A percentile compares a stretch with the other conserved stretches of the same genome.
These are phyloP conservation scores for Phoebastria nigripes DNA, from an alignment of 2,797 vertebrate species.

Conservation along the genomic window DNA sequence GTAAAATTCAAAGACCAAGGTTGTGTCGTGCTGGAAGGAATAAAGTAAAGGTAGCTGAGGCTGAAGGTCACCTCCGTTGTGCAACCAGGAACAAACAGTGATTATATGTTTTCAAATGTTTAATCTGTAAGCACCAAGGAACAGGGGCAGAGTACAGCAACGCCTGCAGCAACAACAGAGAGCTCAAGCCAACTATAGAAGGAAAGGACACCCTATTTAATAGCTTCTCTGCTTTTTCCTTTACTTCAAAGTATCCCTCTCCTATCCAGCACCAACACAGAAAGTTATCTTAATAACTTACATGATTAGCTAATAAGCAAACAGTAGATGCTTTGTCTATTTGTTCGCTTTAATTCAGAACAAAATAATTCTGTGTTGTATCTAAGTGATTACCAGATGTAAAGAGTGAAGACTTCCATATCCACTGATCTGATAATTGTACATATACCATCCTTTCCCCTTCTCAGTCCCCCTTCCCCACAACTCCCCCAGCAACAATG, in stretches of 20 bases:
- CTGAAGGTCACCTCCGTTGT: not conserved
- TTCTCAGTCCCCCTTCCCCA: not conserved
- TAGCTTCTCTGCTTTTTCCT: not conserved
- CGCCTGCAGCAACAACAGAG: not conserved
- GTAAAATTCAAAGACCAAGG: not conserved
- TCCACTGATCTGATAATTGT: not conserved
- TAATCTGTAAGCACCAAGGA: not conserved
- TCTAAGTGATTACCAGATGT: not conserved
- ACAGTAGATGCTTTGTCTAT: not conserved
- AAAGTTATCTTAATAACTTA: not conserved
- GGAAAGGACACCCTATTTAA: not conserved
- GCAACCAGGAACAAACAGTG: not conserved
- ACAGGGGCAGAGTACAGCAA: not conserved
- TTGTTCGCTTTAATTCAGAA: not conserved
- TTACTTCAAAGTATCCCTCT: not conserved
- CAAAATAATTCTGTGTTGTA: not conserved
- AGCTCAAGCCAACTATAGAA: not conserved
- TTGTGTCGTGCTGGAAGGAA: not conserved
- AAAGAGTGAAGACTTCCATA: not conserved
- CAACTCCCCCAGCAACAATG: not conserved
- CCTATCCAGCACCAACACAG: not conserved
- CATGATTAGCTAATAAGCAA: not conserved
- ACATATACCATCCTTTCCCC: not conserved
- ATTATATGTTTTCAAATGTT: not conserved
- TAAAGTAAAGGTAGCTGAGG: not conserved